Base-by-base conservation (phyloP, 2,113 vertebrate genomes). In the Pandion haliaetus region DNA sequence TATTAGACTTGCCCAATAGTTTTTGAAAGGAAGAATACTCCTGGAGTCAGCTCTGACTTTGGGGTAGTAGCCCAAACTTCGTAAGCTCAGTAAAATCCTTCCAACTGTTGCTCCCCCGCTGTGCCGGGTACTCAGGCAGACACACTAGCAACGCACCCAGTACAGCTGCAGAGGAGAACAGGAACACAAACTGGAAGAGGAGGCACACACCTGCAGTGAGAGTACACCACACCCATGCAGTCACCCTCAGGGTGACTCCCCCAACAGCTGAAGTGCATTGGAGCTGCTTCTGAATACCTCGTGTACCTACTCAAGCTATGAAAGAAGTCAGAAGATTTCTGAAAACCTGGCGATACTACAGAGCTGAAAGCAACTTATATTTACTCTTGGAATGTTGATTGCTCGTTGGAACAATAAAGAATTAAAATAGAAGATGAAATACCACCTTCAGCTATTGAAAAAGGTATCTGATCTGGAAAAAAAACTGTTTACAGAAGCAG, bases 151-250 rank as follows among this genome's bases (percentile, higher is more conserved):
- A 61, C 0, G 8, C 81, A 32, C 28, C 45, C 59, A 23, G 55
- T 25, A 45, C 6, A 38, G 40, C 15, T 2, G 2, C 1, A 15
- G 0, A 34, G 5, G 20, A 73, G 55, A 70, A 28, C 3, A 17
- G 58, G 38, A 69, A 17, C 14, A 57, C 24, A 25, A 7, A 57
- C 42, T 42, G 31, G 62, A 50, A 82, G 32, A 63, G 42, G 18
- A 65, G 13, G 21, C 17, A 50, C 38, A 32, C 5, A 23, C 2
- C 2, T 6, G 8, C 24, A 34, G 42, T 12, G n/a, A 74, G 31
- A 77, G 17, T 12, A 91, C 52, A 42, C 5, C 15, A 9, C 40
- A 45, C 10, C 29, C 40, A 12, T 0, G 14, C 45, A 25, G 40
- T 14, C 38, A 50, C 40, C 57, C 58, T 52, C 26, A 18, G 52